Base-by-base conservation (phyloP, 2,888 invertebrate species). In the Sialis lutaria region DNA sequence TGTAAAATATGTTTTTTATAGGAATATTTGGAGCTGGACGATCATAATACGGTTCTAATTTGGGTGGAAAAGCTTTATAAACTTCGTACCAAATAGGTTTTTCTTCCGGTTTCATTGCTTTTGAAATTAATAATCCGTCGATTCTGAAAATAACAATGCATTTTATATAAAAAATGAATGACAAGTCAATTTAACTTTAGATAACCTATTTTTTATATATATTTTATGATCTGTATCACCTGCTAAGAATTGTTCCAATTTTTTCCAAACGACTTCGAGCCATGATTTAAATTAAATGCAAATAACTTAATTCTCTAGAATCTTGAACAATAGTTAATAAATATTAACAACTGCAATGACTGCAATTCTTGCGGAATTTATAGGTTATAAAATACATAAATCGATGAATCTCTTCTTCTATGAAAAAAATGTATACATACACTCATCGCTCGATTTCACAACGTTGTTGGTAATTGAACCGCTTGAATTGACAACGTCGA, bases 61-160 rank as follows among this genome's bases (percentile, higher is more conserved):
- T 77, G 1, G 97, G 96, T 6, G 96, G 96, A 67, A 91, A 92
- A 1, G 84, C 79, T 64, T 79, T 77, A 61, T 93, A 96, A 22
- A 97, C 68, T 60, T 90, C 86, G 60, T 83, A 91, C 97, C 97
- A 97, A 7, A 96, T 50, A 0, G 97, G 97, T 52, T 83, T 74
- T 56, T 95, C 90, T 54, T 83, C 80, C 48, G 77, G 69, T 59
- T 77, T 81, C 63, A 93, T 68, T 4, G 85, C 91, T 43, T 86
- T 85, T 22, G 84, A 74, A 49, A 77, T 74, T 9, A 96, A 61
- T 34, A 97, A 68, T 5, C 91, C 89, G 54, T 77, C 74, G 2
- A 82, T 71, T 61, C 92, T 89, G 60, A 35, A 68, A 63, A 51
- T 22, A 22, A 22, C 22, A 22, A 22, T 2, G 22, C 22, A 22